A percentile compares a stretch with the other conserved stretches of the same genome.
Conservation (phyloP, 2,797 vertebrate genomes). For the Erpetoichthys calabaricus region DNA sequence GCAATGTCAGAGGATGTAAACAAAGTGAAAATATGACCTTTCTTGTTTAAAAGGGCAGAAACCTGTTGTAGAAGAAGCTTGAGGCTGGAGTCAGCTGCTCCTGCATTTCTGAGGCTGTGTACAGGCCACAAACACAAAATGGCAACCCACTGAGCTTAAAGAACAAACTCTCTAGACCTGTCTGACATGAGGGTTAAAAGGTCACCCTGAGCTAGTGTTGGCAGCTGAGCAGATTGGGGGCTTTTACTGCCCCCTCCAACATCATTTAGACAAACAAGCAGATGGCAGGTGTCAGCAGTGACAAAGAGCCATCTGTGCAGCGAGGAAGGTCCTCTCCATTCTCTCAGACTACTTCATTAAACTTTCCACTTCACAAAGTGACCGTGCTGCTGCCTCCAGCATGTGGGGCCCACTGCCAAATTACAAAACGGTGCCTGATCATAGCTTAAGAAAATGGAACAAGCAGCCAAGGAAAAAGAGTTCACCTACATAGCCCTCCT, state of each 20-base stretch:
- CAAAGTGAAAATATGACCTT: not conserved
- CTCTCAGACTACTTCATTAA: slow-evolving; percentile 66
- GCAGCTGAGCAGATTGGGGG: slow-evolving; percentile 61
- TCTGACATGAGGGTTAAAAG: slow-evolving; percentile 62
- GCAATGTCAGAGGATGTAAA: too few species aligned
- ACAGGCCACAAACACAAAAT: slow-evolving; percentile 36
- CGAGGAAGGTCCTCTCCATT: slow-evolving; percentile 59
- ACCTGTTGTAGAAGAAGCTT: slow-evolving; percentile 15
- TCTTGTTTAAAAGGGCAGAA: not conserved
- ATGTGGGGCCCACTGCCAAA: slow-evolving; percentile 28
- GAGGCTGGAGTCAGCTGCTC: slow-evolving; percentile 29
- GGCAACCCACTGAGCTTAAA: slow-evolving; percentile 40
- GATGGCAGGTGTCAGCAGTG: slow-evolving; percentile 95
- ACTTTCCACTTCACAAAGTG: slow-evolving; percentile 54
- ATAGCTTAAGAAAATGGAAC: too few species aligned
- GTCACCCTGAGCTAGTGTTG: slow-evolving; percentile 53
- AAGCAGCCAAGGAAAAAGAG: too few species aligned
- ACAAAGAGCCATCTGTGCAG: slow-evolving; percentile 97
- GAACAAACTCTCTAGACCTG: slow-evolving; percentile 56
- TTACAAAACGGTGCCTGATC: slow-evolving; percentile 4
- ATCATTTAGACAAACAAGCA: slow-evolving; percentile 75
- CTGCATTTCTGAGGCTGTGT: slow-evolving; percentile 18
- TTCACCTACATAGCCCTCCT: too few species aligned
- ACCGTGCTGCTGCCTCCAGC: slow-evolving; percentile 40
- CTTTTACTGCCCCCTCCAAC: slow-evolving; percentile 53